Percentiles rank a stretch among this genome's conserved stretches.
These are phyloP conservation scores for Lasius fuliginosus DNA, from an alignment of 2,888 invertebrate species.

Conservation along the genomic window DNA sequence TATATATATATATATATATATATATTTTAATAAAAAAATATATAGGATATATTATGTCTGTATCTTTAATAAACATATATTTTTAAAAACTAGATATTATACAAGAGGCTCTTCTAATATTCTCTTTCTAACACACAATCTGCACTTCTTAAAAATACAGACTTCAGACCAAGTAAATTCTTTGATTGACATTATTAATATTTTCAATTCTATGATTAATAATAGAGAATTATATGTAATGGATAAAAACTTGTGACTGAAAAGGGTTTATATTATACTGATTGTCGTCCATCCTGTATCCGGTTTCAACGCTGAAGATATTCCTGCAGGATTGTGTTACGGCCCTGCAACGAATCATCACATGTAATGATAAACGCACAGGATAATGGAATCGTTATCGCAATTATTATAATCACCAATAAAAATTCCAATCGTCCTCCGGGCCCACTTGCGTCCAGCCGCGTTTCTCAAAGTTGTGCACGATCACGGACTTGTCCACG, in stretches of 20 bases:
- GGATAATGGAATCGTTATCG: neutral
- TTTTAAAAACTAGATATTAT: too few species aligned
- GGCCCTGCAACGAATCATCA: constrained; percentile 88
- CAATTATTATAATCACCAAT: constrained; percentile 89
- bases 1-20: neutral
- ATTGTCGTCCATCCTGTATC: constrained; percentile 96
- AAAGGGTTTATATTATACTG: constrained; percentile 88
- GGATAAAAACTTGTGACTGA: neutral
- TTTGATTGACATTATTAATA: constrained; percentile 17
- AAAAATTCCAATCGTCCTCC: constrained; percentile 98
- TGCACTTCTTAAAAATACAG: neutral
- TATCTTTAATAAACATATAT: too few species aligned
- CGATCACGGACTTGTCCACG: constrained; percentile 96
- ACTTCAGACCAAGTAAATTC: neutral
- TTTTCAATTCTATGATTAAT: constrained; percentile 43
- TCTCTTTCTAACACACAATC: neutral
- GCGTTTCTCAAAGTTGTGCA: constrained; percentile 96
- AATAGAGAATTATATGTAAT: neutral
- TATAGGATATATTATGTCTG: too few species aligned
- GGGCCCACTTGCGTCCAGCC: constrained; percentile 96
- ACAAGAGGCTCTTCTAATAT: neutral
- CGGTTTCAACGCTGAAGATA: constrained; percentile 96
- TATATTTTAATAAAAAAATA: too few species aligned
- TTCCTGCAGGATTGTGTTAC: constrained; percentile 96
- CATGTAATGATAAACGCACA: neutral